Evolutionary conservation across 1,140 invertebrate species (phyloP).

Genomic region (Microplitis mediator): DNA sequence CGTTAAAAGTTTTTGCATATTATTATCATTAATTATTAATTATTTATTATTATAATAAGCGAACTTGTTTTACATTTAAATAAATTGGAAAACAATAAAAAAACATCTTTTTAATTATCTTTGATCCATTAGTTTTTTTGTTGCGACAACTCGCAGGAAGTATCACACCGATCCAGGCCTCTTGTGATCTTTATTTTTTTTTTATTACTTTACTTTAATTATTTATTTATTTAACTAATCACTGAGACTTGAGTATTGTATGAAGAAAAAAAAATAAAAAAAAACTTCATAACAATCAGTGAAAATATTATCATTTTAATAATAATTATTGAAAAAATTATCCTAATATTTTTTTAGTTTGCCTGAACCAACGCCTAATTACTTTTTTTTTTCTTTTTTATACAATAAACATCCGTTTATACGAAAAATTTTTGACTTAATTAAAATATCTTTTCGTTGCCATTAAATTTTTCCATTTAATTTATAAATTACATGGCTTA

Average conservation of each 20-base stretch:
- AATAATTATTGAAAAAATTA: no score
- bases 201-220: background rate
- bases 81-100: conserved; percentile 8
- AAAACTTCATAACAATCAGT: background rate
- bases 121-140: background rate
- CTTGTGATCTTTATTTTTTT: background rate
- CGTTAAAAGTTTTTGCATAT: background rate
- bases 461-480: background rate
- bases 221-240: background rate
- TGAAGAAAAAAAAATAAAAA: background rate
- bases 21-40: background rate
- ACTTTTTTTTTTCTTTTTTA: background rate
- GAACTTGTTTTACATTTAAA: background rate
- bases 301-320: no score
- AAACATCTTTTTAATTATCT: conserved; percentile 3
- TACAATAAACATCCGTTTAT: background rate
- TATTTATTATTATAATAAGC: background rate
- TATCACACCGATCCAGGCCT: conserved; percentile 9
- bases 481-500: conserved; percentile 60
- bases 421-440: background rate
- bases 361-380: background rate
- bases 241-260: background rate
- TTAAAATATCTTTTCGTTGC: background rate
- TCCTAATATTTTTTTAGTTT: background rate
- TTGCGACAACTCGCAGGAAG: background rate